Conservation (phyloP, 2,888 invertebrate genomes). For the Encarsia formosa region DNA sequence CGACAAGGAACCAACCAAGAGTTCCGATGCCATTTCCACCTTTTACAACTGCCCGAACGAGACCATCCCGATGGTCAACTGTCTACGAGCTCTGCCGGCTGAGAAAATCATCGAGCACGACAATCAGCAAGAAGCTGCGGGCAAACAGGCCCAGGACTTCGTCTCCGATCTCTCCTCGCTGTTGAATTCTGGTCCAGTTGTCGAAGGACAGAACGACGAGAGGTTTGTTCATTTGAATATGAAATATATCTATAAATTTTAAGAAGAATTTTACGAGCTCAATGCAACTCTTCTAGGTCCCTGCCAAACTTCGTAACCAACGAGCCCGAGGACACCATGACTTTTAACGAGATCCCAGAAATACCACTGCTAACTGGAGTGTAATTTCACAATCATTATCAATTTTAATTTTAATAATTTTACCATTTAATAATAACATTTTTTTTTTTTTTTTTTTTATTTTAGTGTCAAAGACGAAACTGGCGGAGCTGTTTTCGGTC, state of each 20-base stretch:
- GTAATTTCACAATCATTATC: no score
- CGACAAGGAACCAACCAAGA: slow-evolving; percentile 61
- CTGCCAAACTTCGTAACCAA: slow-evolving; percentile 65
- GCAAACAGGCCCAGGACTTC: slow-evolving; percentile 42
- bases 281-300: slow-evolving; percentile 49
- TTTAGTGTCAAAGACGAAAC: slow-evolving; percentile 74
- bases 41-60: slow-evolving; percentile 60
- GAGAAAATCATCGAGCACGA: slow-evolving; percentile 56
- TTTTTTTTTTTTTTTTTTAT: no score
- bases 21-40: slow-evolving; percentile 60
- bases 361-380: slow-evolving; percentile 72
- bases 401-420: no score
- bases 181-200: slow-evolving; percentile 63
- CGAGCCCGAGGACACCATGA: slow-evolving; percentile 60
- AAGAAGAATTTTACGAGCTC: no score
- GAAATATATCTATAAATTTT: no score
- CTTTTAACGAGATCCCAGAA: slow-evolving; percentile 55
- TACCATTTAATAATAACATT: no score
- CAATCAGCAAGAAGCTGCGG: slow-evolving; percentile 57
- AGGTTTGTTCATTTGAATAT: slow-evolving; percentile 27
- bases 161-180: slow-evolving; percentile 62
- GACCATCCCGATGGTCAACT: slow-evolving; percentile 62
- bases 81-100: slow-evolving; percentile 57
- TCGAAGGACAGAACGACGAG: slow-evolving; percentile 64
- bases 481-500: slow-evolving; percentile 59